A percentile compares a stretch with the other conserved stretches of the same genome.
Evolutionary conservation across 2,797 vertebrate species (phyloP).

Genomic region (Anomalospiza imberbis): DNA sequence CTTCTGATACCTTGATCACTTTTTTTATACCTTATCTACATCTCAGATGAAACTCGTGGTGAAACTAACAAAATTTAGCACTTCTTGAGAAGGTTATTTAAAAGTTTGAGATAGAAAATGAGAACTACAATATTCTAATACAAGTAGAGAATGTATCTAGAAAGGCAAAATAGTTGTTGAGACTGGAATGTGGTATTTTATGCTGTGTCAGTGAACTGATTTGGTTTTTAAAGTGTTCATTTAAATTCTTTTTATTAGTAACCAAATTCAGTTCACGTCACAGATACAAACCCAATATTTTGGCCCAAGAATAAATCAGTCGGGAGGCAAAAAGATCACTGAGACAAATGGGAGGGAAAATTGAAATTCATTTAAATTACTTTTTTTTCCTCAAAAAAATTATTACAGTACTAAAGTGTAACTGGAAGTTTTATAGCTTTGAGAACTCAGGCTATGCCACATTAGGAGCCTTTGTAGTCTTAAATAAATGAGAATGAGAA

Average conservation of each 20-base stretch:
- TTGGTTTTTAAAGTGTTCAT: neutral
- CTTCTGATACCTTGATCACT: neutral
- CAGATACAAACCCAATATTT: neutral
- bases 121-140: too few species aligned
- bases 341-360: neutral
- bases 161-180: neutral
- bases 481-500: neutral
- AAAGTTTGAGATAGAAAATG: neutral
- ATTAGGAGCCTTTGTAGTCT: neutral
- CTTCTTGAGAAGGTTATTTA: neutral
- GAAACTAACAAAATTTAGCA: neutral
- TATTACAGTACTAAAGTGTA: neutral
- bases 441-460: neutral
- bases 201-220: neutral
- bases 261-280: accelerated
- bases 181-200: neutral
- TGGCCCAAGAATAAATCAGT: neutral
- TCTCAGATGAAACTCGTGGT: neutral
- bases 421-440: neutral
- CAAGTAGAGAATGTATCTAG: neutral
- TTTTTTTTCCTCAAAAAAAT: neutral
- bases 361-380: neutral
- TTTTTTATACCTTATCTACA: neutral
- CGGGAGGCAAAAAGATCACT: neutral
- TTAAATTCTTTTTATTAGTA: neutral